Base-by-base conservation (phyloP, 2,888 invertebrate genomes). In the Maniola hyperantus region DNA sequence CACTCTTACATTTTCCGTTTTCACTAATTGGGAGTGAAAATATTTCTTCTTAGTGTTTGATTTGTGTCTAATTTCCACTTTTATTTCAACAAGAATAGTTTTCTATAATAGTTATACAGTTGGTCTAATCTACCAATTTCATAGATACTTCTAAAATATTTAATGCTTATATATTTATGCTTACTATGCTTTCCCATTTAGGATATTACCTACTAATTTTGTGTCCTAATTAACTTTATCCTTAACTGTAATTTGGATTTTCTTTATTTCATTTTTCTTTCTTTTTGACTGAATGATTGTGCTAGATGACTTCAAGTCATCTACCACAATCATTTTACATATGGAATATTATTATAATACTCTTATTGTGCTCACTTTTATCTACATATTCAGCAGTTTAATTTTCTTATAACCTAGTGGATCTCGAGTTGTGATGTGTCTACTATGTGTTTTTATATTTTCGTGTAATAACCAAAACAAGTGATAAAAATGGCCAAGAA, bases 401-500 rank as follows among this genome's bases (percentile, higher is more conserved):
- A 26, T 26, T 66, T 59, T 70, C 58, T 68, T 65, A 55, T 53
- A 61, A 59, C 61, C 15, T 55, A 67, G 67, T 70, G 60, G 66
- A 69, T 65, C 50, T 70, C 57, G 74, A 75, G 76, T 87, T 89
- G 91, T 91, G 88, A 91, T 91, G 90, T 83, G 80, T 83, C 79
- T 80, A 77, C 71, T 76, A 82, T 83, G 81, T 84, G 81, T 80
- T 78, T 76, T 75, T 76, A 74, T 72, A 75, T 73, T 77, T 79
- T 78, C 76, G 75, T 75, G 75, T 76, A 77, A 72, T 79, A 82
- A 79, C 72, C 75, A 71, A 71, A 77, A 79, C 74, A 78, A 84
- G 83, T 84, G 82, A 82, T 79, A 76, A 90, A 85, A 80, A 96
- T 96, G 96, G 96, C 96, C 73, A 94, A 96, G 80, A 96, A 96